Base-by-base conservation (phyloP, 2,113 vertebrate species). In the Pelodiscus sinensis region DNA sequence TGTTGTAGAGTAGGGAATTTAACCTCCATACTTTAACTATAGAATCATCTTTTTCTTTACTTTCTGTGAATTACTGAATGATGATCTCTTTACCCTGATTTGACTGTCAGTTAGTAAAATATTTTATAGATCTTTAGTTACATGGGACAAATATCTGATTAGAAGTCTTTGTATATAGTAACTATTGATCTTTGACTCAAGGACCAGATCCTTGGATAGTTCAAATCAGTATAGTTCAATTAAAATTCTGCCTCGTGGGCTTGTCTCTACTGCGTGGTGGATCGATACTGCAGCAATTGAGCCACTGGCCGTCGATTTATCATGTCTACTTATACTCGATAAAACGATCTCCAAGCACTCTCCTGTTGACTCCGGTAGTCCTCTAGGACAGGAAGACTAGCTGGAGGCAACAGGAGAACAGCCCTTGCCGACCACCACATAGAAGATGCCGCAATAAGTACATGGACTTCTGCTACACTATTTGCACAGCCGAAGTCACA, bases 141-240 rank as follows among this genome's bases (percentile, higher is more conserved):
- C 10, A 8, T 3, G 29, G 79, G 92, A 84, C n/a, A 86, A 89
- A 81, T 78, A 14, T 29, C 79, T 51, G 56, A 31, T 58, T 80
- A 79, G 50, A 8, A 92, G 56, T 21, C 83, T 92, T 84, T 84
- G 16, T 86, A 24, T 12, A 8, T 38, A 52, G 8, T 81, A 31
- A 27, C 68, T 78, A 3, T 77, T 80, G 15, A 54, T 84, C 85
- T 90, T 87, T 25, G 9, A 14, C 84, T 89, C 85, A 38, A 78
- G 60, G 38, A 55, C 24, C 27, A 73, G 35, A 50, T 90, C 13
- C 81, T 93, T 82, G 65, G 55, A 65, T 84, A 81, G 21, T 89
- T 90, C 0, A 0, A 51, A 86, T 29, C 75, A 57, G 62, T 81
- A 25, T 75, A 85, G 84, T 93, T 91, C 1, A 1, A 79, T 62